Conservation (phyloP, 1,140 invertebrate genomes). For the Bombus consobrinus region DNA sequence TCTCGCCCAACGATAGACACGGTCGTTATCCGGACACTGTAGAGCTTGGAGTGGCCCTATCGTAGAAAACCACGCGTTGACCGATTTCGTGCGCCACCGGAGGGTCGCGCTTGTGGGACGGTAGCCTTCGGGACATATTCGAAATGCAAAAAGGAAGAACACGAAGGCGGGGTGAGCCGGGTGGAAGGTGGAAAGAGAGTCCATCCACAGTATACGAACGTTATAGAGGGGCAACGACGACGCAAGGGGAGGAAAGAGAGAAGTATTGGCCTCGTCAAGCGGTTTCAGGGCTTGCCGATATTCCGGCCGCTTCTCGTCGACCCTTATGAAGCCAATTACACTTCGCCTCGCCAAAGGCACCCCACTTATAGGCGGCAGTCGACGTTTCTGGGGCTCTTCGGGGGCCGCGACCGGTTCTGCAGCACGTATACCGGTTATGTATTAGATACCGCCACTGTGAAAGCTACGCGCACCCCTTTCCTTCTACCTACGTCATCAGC, state of each 20-base stretch:
- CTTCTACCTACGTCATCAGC: constrained; percentile 2
- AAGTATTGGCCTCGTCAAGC: constrained; percentile 74
- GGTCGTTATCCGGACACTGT: constrained; percentile 48
- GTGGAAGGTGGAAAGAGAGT: constrained; percentile 49
- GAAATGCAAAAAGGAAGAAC: constrained; percentile 62
- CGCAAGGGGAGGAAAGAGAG: constrained; percentile 32
- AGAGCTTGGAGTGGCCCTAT: constrained; percentile 60
- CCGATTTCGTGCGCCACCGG: constrained; percentile 48
- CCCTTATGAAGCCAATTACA: constrained; percentile 79
- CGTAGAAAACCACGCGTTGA: constrained; percentile 70
- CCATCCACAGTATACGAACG: constrained; percentile 22
- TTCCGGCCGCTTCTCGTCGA: constrained; percentile 71
- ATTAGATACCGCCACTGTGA: constrained; percentile 62
- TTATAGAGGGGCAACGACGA: constrained; percentile 44
- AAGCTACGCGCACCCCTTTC: constrained; percentile 43
- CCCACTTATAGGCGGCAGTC: constrained; percentile 64
- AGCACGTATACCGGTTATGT: constrained; percentile 60
- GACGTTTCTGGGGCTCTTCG: constrained; percentile 53
- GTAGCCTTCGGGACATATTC: constrained; percentile 60
- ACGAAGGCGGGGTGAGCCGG: constrained; percentile 18
- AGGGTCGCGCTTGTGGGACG: constrained; percentile 10
- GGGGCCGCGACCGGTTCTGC: constrained; percentile 49
- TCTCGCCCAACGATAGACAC: constrained; percentile 43
- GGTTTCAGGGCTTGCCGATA: constrained; percentile 73
- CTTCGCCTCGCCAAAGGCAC: constrained; percentile 72